A percentile compares a stretch with the other conserved stretches of the same genome.
Evolutionary conservation across 1,140 invertebrate species (phyloP).

Genomic region (Mya arenaria): DNA sequence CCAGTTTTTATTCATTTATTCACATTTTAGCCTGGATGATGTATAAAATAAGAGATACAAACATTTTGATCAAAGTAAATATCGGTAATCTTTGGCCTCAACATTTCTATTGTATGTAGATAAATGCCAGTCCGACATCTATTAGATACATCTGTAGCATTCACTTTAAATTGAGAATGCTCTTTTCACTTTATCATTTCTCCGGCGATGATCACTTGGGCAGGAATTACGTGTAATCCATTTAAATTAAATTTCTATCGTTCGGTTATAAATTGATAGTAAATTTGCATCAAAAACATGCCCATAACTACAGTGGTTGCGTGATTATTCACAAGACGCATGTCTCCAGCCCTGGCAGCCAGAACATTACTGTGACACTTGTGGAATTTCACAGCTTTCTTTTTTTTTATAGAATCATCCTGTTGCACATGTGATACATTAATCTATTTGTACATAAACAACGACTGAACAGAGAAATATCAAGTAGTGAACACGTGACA

Average conservation of each 20-base stretch:
- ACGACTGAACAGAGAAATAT: too few relatives aligned
- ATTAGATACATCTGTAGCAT: background rate
- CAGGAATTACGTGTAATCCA: background rate
- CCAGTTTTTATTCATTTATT: background rate
- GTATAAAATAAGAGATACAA: background rate
- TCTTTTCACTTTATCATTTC: background rate
- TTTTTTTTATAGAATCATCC: too few relatives aligned
- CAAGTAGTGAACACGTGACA: too few relatives aligned
- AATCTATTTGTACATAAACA: too few relatives aligned
- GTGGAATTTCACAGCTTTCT: too few relatives aligned
- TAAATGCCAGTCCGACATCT: background rate
- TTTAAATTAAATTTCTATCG: background rate
- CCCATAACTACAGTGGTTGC: background rate
- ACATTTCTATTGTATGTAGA: background rate
- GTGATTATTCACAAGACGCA: background rate
- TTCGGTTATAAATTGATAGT: background rate
- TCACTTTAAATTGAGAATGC: background rate
- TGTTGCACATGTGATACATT: too few relatives aligned
- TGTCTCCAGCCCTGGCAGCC: too few relatives aligned
- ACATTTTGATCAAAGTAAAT: constrained; percentile 2
- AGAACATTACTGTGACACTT: too few relatives aligned
- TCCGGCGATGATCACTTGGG: background rate
- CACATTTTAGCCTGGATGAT: background rate
- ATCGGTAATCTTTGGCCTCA: background rate
- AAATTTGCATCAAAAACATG: background rate